Conservation (phyloP, 2,888 invertebrate species). For the Trachelus troglodyta region DNA sequence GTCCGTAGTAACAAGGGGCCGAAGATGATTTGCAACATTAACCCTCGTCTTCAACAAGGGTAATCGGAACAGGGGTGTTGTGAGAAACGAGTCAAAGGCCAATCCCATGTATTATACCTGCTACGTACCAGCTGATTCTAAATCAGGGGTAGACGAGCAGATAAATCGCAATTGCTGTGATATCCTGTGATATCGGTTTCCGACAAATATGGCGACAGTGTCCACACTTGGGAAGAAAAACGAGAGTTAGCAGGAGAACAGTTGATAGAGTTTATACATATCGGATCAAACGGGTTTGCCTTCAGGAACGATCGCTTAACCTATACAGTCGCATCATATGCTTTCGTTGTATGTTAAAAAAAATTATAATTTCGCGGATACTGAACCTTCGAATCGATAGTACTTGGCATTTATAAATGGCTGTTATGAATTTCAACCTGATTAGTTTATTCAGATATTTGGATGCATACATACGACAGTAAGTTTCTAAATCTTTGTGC, state of each 20-base stretch:
- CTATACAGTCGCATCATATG: neutral
- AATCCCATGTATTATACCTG: neutral
- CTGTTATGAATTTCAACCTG: too few species aligned
- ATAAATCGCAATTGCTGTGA: neutral
- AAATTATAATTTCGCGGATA: neutral
- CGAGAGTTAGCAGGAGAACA: neutral
- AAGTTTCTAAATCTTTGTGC: too few species aligned
- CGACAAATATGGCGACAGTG: neutral
- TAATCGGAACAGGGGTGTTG: neutral
- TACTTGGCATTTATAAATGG: neutral
- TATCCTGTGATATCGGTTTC: neutral
- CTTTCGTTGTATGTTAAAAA: neutral
- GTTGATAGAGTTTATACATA: neutral
- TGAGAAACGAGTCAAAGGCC: neutral
- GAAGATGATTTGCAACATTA: constrained; percentile 64
- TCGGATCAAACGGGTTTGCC: neutral
- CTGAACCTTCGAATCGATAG: neutral
- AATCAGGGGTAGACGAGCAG: neutral
- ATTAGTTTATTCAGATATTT: too few species aligned
- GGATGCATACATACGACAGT: too few species aligned
- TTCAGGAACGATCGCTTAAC: neutral
- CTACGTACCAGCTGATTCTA: neutral
- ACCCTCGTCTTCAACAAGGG: constrained; percentile 34
- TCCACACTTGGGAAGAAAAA: neutral
- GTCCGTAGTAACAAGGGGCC: constrained; percentile 40